Conservation (phyloP, 2,113 vertebrate species). For the Gymnogyps californianus region DNA sequence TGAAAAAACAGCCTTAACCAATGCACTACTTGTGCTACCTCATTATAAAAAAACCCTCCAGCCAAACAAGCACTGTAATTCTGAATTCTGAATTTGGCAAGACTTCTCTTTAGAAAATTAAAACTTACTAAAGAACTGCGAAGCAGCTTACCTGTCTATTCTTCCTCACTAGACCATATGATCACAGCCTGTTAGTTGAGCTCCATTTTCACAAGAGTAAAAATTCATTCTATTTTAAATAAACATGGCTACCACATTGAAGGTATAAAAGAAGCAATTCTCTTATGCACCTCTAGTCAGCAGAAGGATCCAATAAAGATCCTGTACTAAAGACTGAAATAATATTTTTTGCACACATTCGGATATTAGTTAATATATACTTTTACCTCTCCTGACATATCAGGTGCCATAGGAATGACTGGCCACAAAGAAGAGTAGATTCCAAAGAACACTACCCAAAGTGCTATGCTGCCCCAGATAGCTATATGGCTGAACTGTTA, state of each 20-base stretch:
- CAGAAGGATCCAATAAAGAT: not conserved
- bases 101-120: not conserved
- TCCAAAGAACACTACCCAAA: constrained; percentile 96
- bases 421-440: constrained; percentile 97
- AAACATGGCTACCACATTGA: not conserved
- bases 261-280: not conserved
- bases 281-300: not conserved
- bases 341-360: not conserved
- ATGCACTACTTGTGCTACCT: not conserved
- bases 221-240: not conserved
- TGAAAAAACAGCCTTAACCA: not conserved
- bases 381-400: constrained; percentile 99
- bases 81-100: not conserved
- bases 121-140: not conserved
- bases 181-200: not conserved
- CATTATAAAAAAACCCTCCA: not conserved
- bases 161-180: not conserved
- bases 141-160: not conserved
- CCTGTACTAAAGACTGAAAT: not conserved
- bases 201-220: not conserved
- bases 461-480: constrained; percentile 96
- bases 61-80: not conserved
- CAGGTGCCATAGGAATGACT: constrained; percentile 90
- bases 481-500: constrained; percentile 95
- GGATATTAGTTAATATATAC: not conserved